Evolutionary conservation across 53 echinoderm and acorn worm species (phyloP), one percentile per base, ranked within the genome.

Genomic region (Echinometra lucunter): DNA sequence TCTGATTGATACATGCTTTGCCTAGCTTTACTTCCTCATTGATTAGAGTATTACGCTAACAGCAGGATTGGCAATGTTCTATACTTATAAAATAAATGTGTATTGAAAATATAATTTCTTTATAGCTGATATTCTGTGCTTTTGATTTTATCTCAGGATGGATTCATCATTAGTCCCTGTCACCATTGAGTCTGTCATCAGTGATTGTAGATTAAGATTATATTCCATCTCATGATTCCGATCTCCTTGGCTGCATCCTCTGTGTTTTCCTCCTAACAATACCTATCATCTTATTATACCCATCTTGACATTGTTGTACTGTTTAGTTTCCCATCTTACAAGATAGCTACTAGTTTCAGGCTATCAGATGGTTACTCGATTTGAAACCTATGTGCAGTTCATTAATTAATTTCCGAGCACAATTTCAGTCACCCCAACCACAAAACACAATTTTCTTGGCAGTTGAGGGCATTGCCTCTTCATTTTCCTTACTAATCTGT

Each of bases 361-460:
- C 40, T 78, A 40, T 78, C 78, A 42, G 78, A 12, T 78, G 19
- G 78, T 78, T 40, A 78, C 38, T 42, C n/a, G n/a, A 42, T 32
- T 72, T 15, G 4, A 72, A 72, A 32, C 72, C 12, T 72, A 42
- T 19, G 78, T 78, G 42, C 17, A 42, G 78, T 78, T 78, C 19
- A 42, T 78, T 16, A 78, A 30, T 78, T 38, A 78, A 78, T 78
- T 78, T 78, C 78, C 78, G 38, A 78, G 42, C 78, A 78, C 42
- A 78, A 30, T 35, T 75, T 42, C 6, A 78, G 42, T 78, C 42
- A 78, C 42, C 38, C 78, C 16, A 40, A 42, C 18, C 42, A 78
- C 78, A 42, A 40, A 21, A 78, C 6, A 9, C 30, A n/a, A 78
- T 78, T 40, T 78, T 78, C 19, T 23, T 19, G 21, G 21, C 23